These are phyloP conservation scores for Dasyprocta punctata DNA, from an alignment of 2,113 vertebrate genomes.

Conservation along the genomic window DNA sequence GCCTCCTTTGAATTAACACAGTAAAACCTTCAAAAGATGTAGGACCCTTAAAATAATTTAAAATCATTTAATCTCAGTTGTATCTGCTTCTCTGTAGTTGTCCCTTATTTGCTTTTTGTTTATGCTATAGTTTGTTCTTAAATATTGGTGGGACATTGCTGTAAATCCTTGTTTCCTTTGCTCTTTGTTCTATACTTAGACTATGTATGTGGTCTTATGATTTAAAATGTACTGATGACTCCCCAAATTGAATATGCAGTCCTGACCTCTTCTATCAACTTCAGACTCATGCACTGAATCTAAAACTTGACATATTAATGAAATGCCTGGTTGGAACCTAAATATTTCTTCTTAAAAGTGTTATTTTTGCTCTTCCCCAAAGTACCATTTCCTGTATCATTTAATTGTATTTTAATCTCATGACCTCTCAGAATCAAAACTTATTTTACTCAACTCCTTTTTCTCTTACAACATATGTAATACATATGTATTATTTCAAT, in stretches of 20 bases:
- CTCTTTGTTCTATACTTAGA: not conserved
- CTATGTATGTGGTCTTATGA: not conserved
- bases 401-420: not conserved
- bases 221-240: not conserved
- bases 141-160: not conserved
- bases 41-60: not conserved
- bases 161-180: not conserved
- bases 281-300: not conserved
- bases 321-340: not conserved
- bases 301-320: not conserved
- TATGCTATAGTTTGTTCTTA: not conserved
- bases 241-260: not conserved
- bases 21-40: not conserved
- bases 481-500: not conserved
- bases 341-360: not conserved
- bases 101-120: not conserved
- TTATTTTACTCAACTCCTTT: not conserved
- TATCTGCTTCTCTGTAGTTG: not conserved
- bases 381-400: not conserved
- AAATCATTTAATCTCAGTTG: not conserved
- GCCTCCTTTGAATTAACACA: not conserved
- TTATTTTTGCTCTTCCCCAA: not conserved
- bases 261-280: not conserved
- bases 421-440: not conserved
- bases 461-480: not conserved